Conservation (phyloP, 1,140 invertebrate genomes). For the Diprion similis region DNA sequence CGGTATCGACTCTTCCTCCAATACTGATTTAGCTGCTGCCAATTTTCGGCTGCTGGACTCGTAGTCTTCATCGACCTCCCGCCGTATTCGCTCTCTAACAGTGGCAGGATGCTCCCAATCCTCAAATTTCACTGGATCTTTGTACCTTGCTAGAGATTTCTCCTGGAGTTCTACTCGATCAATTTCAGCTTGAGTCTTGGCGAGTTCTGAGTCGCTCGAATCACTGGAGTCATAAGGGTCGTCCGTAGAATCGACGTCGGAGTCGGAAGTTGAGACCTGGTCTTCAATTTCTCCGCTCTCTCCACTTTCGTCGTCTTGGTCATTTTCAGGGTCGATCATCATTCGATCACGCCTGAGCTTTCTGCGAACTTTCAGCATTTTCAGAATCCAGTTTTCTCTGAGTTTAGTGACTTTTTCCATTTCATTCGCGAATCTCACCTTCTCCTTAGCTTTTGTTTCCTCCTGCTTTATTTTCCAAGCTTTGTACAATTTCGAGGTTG, state of each 20-base stretch:
- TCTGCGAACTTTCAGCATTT: constrained; percentile 34
- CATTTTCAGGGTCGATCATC: constrained; percentile 28
- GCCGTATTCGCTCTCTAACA: constrained; percentile 52
- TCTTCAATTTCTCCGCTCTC: constrained; percentile 36
- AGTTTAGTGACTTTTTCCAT: constrained; percentile 36
- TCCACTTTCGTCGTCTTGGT: constrained; percentile 22
- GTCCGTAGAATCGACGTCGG: constrained; percentile 13
- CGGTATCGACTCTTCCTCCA: constrained; percentile 57
- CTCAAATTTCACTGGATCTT: constrained; percentile 55
- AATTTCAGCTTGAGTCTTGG: constrained; percentile 6
- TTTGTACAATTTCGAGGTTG: constrained; percentile 43
- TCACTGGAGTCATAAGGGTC: constrained; percentile 4
- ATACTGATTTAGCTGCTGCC: constrained; percentile 39
- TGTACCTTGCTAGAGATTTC: constrained; percentile 26
- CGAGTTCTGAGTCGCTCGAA: not conserved
- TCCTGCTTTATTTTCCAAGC: constrained; percentile 47
- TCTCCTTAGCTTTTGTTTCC: constrained; percentile 42
- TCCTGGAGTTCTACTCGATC: constrained; percentile 22
- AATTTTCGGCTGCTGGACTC: constrained; percentile 55
- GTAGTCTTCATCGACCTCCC: constrained; percentile 55
- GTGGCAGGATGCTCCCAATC: constrained; percentile 60
- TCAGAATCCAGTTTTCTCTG: constrained; percentile 32
- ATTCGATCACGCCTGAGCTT: constrained; percentile 25
- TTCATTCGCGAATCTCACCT: constrained; percentile 23
- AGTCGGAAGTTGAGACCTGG: constrained; percentile 35